These are phyloP conservation scores for Dicerorhinus sumatrensis DNA, from an alignment of 2,113 vertebrate genomes.

Conservation along the genomic window DNA sequence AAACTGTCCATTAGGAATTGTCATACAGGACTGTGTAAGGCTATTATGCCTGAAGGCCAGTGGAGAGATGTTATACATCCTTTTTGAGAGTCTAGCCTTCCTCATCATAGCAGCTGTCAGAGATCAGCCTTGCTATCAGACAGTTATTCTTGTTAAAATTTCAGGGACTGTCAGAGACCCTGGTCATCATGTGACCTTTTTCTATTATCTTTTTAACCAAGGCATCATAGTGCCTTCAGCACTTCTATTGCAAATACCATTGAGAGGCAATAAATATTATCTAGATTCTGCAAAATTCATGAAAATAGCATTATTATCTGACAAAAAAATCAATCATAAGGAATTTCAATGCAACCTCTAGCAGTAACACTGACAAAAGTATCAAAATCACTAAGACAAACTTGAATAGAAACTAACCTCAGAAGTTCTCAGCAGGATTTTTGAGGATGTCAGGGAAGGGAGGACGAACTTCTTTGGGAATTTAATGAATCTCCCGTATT, in stretches of 20 bases:
- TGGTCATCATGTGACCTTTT: conserved; percentile 25
- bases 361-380: background rate
- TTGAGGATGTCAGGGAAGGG: background rate
- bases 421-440: background rate
- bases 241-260: background rate
- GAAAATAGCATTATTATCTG: conserved; percentile 43
- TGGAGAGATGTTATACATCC: background rate
- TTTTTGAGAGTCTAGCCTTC: background rate
- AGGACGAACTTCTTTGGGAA: background rate
- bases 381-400: background rate
- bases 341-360: background rate
- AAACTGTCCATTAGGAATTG: background rate
- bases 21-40: background rate
- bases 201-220: conserved; percentile 33
- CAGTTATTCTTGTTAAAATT: conserved; percentile 50
- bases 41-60: background rate
- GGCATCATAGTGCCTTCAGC: background rate
- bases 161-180: conserved; percentile 49
- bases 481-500: background rate
- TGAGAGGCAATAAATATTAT: background rate
- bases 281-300: conserved; percentile 50
- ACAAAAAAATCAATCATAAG: conserved; percentile 1
- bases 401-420: background rate
- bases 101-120: conserved; percentile 14
- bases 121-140: background rate